These are phyloP conservation scores for Saguinus imperator DNA, from an alignment of 2,113 vertebrate genomes.

Conservation along the genomic window DNA sequence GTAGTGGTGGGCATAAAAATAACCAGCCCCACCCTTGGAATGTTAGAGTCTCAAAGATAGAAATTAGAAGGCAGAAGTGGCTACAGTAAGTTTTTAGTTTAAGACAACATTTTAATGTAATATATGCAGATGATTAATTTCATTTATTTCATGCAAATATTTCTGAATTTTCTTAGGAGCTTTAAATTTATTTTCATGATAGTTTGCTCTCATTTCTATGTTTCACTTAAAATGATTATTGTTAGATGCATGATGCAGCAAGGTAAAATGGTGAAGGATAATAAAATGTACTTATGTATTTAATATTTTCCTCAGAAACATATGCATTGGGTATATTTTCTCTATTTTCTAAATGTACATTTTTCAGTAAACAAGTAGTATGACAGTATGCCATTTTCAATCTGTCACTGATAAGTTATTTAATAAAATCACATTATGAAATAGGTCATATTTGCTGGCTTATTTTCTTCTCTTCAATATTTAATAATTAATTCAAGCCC, in stretches of 20 bases:
- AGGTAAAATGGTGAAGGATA: neutral
- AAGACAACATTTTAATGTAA: neutral
- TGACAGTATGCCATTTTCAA: neutral
- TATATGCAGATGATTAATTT: neutral
- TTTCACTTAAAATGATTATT: slow-evolving; percentile 3
- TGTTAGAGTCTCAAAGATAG: neutral
- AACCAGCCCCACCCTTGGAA: too few species aligned
- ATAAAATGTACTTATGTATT: neutral
- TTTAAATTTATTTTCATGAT: slow-evolving; percentile 8
- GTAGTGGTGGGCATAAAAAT: too few species aligned
- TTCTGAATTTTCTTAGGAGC: neutral
- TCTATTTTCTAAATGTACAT: neutral
- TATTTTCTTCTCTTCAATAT: neutral
- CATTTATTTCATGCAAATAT: neutral
- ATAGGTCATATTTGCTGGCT: neutral
- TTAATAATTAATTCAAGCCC: neutral
- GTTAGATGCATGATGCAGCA: neutral
- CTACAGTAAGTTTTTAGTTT: neutral
- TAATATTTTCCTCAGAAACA: neutral
- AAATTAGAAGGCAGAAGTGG: neutral
- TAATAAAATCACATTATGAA: neutral
- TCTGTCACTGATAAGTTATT: neutral
- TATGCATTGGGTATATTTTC: neutral
- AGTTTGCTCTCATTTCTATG: neutral
- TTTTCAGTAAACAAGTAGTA: neutral